Percentiles rank a stretch among this genome's conserved stretches.
These are phyloP conservation scores for Nipponacmea schrenckii DNA, from an alignment of 2,888 invertebrate genomes.

Conservation along the genomic window DNA sequence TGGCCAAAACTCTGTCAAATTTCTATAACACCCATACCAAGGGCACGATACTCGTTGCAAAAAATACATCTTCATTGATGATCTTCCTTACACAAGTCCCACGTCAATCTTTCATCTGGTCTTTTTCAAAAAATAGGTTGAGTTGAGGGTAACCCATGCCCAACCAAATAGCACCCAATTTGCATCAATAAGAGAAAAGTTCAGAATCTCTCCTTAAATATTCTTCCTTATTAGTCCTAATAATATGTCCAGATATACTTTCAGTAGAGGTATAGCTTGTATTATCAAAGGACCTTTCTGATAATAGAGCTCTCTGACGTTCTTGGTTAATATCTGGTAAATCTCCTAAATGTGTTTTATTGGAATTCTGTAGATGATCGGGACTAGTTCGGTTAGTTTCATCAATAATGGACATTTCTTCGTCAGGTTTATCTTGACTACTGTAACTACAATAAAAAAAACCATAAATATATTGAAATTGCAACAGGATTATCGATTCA, in stretches of 20 bases:
- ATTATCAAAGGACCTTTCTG: background rate
- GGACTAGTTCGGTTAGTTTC: background rate
- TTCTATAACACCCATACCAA: too few species aligned
- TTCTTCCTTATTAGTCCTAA: background rate
- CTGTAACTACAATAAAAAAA: background rate
- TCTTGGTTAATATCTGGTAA: background rate
- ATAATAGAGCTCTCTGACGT: background rate
- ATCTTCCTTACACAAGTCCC: too few species aligned
- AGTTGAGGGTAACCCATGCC: too few species aligned
- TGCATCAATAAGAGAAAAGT: too few species aligned
- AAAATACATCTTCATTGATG: too few species aligned
- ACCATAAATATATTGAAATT: background rate
- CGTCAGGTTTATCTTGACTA: slow-evolving; percentile 6
- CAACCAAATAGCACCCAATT: too few species aligned
- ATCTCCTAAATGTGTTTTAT: background rate
- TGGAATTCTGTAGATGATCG: background rate
- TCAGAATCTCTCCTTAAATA: too few species aligned
- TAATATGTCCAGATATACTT: slow-evolving; percentile 1
- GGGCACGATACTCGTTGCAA: too few species aligned
- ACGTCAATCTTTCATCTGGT: too few species aligned
- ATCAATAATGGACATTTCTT: background rate
- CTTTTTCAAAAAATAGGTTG: too few species aligned
- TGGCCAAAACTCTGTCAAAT: too few species aligned
- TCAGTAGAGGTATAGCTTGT: background rate
- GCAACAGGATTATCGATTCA: too few species aligned